Base-by-base conservation (phyloP, 2,888 invertebrate genomes). In the Poecilobothrus nobilitatus region DNA sequence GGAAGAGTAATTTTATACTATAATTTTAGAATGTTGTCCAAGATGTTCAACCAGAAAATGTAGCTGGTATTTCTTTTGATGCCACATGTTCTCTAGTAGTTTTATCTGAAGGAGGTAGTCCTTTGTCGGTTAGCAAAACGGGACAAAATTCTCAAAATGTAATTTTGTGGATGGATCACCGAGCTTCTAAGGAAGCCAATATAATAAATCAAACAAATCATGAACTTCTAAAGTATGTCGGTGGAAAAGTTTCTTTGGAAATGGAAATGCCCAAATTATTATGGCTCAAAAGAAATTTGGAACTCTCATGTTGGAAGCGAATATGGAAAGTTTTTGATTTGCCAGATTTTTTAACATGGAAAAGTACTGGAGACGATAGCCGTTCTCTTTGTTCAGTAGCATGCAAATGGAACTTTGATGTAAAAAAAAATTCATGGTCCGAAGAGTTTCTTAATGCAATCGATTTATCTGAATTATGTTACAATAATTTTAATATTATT, bases 191-290 rank as follows among this genome's bases (percentile, higher is more conserved):
- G 64, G 92, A 97, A 84, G 91, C 96, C 0, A 86, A 88, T 66
- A 81, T 84, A 44, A 96, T 97, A 63, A 97, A 96, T 78, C 82
- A 84, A 66, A 86, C 87, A 0, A 83, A 87, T 10, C 92, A 95
- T 82, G 83, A 87, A 3, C 86, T 94, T 21, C 84, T 97, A 0
- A 86, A 90, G 75, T 93, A 90, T 82, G 93, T 95, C 3, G 97
- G 97, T 1, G 95, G 95, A 0, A 90, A 89, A 82, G 91, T 97
- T 8, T 97, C 96, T 0, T 84, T 94, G n/a, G 97, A 97, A 85
- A 97, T 97, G 96, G 89, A 97, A 85, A 90, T 92, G 70, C 96
- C 97, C 0, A 98, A 97, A 83, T 80, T 97, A 21, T 80, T 96
- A 37, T 98, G 97, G 97, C 79, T 97, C 1, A 97, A 97, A 80